These are phyloP conservation scores for Aphis gossypii DNA, from an alignment of 1,140 invertebrate species.

Conservation along the genomic window DNA sequence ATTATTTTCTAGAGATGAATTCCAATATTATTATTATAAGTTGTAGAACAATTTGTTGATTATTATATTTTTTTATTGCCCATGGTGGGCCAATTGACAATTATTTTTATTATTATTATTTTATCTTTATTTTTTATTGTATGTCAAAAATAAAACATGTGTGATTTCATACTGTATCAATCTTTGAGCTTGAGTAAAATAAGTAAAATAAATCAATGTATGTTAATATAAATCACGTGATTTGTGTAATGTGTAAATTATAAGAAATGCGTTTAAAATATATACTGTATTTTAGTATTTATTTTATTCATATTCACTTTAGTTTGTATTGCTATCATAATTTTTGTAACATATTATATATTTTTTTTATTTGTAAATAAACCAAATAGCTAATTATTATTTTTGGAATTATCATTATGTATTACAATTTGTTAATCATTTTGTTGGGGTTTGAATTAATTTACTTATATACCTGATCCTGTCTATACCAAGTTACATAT, in stretches of 20 bases:
- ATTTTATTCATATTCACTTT: neutral
- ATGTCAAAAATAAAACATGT: neutral
- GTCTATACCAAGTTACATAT: neutral
- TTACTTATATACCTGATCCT: neutral
- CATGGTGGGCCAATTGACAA: neutral
- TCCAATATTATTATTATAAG: slow-evolving; percentile 28
- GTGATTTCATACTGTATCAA: neutral
- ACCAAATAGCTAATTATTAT: slow-evolving; percentile 22
- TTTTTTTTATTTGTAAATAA: slow-evolving; percentile 43
- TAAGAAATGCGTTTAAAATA: neutral
- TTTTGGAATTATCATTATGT: neutral
- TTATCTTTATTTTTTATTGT: neutral
- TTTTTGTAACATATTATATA: slow-evolving; percentile 43
- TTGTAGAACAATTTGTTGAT: slow-evolving; percentile 12
- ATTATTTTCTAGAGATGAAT: neutral
- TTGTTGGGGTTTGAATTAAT: neutral
- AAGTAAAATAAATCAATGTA: neutral
- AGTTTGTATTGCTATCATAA: neutral
- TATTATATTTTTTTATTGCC: slow-evolving; percentile 26
- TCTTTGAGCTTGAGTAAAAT: neutral
- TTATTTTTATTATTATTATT: slow-evolving; percentile 13
- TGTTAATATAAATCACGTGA: neutral
- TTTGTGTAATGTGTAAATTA: neutral
- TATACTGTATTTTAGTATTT: slow-evolving; percentile 14
- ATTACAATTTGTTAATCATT: neutral